A percentile compares a stretch with the other conserved stretches of the same genome.
Conservation (phyloP, 1,140 invertebrate species). For the Grapholita molesta region DNA sequence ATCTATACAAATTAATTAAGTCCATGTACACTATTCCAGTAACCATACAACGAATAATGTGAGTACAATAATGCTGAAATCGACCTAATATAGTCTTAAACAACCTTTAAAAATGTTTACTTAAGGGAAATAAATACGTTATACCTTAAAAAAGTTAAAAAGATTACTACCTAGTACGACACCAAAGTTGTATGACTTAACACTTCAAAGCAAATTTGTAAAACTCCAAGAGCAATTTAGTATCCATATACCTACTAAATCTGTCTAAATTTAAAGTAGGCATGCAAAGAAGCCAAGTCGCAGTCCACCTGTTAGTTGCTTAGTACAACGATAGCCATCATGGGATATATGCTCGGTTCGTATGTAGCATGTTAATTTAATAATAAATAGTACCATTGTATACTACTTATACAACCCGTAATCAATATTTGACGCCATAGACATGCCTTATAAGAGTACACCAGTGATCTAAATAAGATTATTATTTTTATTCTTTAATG, state of each 20-base stretch:
- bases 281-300: not conserved
- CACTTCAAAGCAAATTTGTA: not conserved
- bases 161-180: too few relatives aligned
- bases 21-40: not conserved
- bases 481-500: slow-evolving; percentile 31
- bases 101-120: not conserved
- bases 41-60: slow-evolving; percentile 8
- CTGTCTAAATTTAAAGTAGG: not conserved
- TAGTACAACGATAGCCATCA: not conserved
- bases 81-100: not conserved
- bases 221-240: not conserved
- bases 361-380: not conserved
- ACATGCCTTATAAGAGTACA: slow-evolving; percentile 41
- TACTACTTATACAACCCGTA: not conserved
- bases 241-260: not conserved
- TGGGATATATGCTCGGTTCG: not conserved
- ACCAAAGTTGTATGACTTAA: too few relatives aligned
- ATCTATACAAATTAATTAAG: not conserved
- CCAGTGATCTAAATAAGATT: slow-evolving; percentile 49
- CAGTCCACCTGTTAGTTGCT: not conserved
- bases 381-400: not conserved
- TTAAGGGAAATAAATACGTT: not conserved
- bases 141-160: not conserved
- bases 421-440: slow-evolving; percentile 16
- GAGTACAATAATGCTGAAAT: not conserved